phyloP scores from a whole-genome alignment of 64 coral and sea anemone species.

The Orbicella faveolata region DNA sequence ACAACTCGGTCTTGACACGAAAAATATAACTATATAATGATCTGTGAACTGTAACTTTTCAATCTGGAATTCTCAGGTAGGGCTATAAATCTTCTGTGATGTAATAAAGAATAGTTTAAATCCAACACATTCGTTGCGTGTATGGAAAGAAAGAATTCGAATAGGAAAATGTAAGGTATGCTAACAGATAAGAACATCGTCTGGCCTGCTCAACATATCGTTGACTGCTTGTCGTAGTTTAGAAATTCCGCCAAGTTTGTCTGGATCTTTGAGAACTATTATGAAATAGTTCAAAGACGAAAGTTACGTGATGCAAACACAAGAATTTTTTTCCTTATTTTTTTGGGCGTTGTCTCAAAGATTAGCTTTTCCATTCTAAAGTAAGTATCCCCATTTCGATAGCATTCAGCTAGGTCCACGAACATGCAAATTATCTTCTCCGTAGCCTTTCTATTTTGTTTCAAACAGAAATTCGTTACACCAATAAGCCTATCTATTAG shows the following conservation, averaged over 20 bases:
- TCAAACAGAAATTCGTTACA: no score
- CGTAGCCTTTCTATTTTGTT: no score
- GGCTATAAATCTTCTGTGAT: background rate
- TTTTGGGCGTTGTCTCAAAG: background rate
- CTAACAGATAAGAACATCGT: background rate
- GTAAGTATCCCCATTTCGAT: background rate
- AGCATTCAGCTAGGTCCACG: background rate
- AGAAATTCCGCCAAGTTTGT: background rate
- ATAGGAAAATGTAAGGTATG: background rate
- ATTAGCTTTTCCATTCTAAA: background rate
- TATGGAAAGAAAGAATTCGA: background rate
- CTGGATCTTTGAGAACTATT: background rate
- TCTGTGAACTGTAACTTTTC: no score
- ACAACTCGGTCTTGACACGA: no score
- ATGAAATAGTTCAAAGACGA: background rate
- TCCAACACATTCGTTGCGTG: background rate
- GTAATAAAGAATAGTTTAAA: background rate
- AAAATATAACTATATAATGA: no score
- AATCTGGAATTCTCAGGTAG: background rate
- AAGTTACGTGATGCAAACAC: background rate
- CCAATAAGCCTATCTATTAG: background rate
- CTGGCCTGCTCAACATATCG: background rate
- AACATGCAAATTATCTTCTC: background rate
- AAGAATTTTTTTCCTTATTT: background rate
- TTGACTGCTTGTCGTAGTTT: background rate